Evolutionary conservation across 2,113 vertebrate genomes (phyloP).

Genomic region (Petromus typicus): DNA sequence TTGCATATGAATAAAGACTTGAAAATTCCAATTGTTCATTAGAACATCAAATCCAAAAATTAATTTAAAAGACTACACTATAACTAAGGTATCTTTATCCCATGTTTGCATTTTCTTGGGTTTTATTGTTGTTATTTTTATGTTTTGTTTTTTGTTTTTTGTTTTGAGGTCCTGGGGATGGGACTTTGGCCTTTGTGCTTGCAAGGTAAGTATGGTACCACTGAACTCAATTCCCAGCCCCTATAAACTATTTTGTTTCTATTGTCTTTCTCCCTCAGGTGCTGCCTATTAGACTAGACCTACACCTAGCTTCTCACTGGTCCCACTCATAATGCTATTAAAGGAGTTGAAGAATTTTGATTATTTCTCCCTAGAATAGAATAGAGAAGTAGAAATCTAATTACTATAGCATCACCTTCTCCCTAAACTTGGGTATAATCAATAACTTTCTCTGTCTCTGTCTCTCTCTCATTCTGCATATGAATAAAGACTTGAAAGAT

Average conservation of each 20-base stretch:
- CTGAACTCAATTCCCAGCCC: too few relatives aligned
- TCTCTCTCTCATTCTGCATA: background rate
- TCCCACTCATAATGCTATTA: background rate
- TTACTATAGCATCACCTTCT: background rate
- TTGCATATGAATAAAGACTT: background rate
- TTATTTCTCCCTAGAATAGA: background rate
- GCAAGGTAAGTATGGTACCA: too few relatives aligned
- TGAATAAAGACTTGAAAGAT: too few relatives aligned
- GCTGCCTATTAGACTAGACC: background rate
- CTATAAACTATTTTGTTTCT: background rate
- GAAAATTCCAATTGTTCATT: background rate
- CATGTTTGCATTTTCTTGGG: too few relatives aligned
- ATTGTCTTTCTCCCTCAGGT: background rate
- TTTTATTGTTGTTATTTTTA: too few relatives aligned
- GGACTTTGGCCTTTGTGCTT: too few relatives aligned
- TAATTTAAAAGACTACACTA: too few relatives aligned
- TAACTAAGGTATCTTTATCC: too few relatives aligned
- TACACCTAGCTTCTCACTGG: background rate
- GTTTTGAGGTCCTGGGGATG: too few relatives aligned
- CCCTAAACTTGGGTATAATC: background rate
- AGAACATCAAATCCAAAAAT: background rate
- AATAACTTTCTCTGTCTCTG: background rate
- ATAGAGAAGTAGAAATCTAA: background rate
- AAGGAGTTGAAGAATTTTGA: background rate
- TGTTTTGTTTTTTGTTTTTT: too few relatives aligned